These are phyloP conservation scores for Phengaris arion DNA, from an alignment of 2,888 invertebrate species.

Conservation along the genomic window DNA sequence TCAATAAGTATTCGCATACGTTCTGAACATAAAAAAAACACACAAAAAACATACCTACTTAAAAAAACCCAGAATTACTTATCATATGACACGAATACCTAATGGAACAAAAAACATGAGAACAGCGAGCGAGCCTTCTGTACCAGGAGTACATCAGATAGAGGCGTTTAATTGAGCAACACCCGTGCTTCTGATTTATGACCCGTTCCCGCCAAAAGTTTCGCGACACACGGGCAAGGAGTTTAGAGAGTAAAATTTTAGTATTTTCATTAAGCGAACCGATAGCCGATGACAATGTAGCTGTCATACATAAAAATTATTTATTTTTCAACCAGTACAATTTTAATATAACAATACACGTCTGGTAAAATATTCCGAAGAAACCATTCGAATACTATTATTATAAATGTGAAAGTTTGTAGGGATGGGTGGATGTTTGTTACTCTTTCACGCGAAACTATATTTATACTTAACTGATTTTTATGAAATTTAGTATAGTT, in stretches of 20 bases:
- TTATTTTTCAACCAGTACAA: too few species aligned
- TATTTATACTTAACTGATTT: too few species aligned
- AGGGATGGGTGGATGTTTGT: too few species aligned
- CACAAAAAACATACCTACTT: background rate
- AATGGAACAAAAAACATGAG: conserved; percentile 1
- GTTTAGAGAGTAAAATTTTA: background rate
- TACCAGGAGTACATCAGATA: conserved; percentile 71
- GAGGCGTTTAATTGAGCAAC: conserved; percentile 75
- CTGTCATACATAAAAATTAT: too few species aligned
- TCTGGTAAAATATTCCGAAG: too few species aligned
- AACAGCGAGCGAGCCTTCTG: conserved; percentile 46
- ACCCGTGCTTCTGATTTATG: conserved; percentile 76
- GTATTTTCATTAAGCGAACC: too few species aligned
- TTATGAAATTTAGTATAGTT: too few species aligned
- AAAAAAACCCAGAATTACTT: conserved; percentile 20
- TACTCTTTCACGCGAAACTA: too few species aligned
- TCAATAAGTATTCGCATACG: background rate
- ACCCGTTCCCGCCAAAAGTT: conserved; percentile 71
- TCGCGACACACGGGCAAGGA: conserved; percentile 44
- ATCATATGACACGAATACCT: conserved; percentile 22
- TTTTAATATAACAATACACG: too few species aligned
- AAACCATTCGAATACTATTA: too few species aligned
- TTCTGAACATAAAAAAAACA: background rate
- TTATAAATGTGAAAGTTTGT: too few species aligned
- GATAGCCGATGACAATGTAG: too few species aligned